phyloP scores from a whole-genome alignment of 2,888 invertebrate genomes.

The Heliconius sara region DNA sequence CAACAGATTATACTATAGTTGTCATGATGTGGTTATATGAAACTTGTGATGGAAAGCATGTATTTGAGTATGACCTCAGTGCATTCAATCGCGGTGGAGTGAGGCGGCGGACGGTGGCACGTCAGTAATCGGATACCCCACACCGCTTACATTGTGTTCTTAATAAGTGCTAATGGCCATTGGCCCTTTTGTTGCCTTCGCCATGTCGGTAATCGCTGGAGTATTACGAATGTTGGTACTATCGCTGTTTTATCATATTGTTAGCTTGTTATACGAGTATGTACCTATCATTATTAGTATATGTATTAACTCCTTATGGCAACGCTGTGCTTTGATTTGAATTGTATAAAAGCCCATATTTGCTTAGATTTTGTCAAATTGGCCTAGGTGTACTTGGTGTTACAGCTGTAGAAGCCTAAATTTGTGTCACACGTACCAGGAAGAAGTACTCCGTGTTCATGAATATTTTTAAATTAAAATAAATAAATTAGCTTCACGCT shows the following conservation, averaged over 20 bases:
- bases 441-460: no score
- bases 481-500: no score
- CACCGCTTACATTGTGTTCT: conserved; percentile 44
- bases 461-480: no score
- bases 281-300: no score
- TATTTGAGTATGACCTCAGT: conserved; percentile 23
- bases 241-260: not conserved
- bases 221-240: not conserved
- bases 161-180: conserved; percentile 46
- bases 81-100: conserved; percentile 15
- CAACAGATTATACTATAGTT: not conserved
- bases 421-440: no score
- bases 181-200: conserved; percentile 36
- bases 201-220: conserved; percentile 3
- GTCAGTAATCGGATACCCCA: conserved; percentile 30
- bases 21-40: not conserved
- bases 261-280: not conserved
- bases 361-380: no score
- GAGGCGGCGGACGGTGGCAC: conserved; percentile 17
- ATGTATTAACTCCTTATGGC: no score
- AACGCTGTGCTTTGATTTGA: no score
- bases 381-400: no score
- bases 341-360: no score
- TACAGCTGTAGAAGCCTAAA: no score
- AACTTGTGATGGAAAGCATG: conserved; percentile 1